phyloP scores from a whole-genome alignment of 2,888 invertebrate genomes.

The Blastobasis lacticolella region DNA sequence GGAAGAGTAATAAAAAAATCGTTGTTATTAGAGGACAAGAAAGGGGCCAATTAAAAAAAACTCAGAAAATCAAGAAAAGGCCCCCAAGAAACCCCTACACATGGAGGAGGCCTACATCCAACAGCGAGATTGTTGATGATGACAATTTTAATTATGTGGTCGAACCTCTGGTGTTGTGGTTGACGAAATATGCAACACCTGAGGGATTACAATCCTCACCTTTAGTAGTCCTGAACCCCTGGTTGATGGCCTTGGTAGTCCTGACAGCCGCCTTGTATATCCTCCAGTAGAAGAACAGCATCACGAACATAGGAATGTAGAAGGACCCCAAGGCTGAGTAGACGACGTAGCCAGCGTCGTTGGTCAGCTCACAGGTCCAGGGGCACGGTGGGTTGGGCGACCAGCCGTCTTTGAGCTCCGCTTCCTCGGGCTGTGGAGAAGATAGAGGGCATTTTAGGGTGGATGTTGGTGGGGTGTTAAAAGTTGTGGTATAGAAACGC shows the following conservation, averaged over 20 bases:
- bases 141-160: too few species aligned
- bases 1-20: too few species aligned
- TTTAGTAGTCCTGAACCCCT: conserved; percentile 91
- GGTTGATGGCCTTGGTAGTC: conserved; percentile 94
- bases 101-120: too few species aligned
- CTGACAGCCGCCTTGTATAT: conserved; percentile 96
- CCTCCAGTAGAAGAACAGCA: conserved; percentile 98
- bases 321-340: conserved; percentile 98
- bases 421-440: conserved; percentile 43
- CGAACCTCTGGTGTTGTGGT: too few species aligned
- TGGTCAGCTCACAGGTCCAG: conserved; percentile 93
- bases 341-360: conserved; percentile 95
- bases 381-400: conserved; percentile 77
- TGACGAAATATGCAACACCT: too few species aligned
- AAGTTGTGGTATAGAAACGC: too few species aligned
- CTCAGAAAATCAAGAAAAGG: too few species aligned
- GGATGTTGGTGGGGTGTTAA: neutral
- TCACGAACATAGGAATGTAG: conserved; percentile 97
- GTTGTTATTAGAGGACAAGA: too few species aligned
- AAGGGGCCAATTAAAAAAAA: too few species aligned
- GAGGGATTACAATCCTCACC: conserved; percentile 43
- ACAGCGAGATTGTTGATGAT: too few species aligned
- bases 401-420: conserved; percentile 40
- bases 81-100: too few species aligned
- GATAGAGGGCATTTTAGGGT: neutral